These are phyloP conservation scores for Hyperopisus bebe DNA, from an alignment of 2,113 vertebrate genomes.

Conservation along the genomic window DNA sequence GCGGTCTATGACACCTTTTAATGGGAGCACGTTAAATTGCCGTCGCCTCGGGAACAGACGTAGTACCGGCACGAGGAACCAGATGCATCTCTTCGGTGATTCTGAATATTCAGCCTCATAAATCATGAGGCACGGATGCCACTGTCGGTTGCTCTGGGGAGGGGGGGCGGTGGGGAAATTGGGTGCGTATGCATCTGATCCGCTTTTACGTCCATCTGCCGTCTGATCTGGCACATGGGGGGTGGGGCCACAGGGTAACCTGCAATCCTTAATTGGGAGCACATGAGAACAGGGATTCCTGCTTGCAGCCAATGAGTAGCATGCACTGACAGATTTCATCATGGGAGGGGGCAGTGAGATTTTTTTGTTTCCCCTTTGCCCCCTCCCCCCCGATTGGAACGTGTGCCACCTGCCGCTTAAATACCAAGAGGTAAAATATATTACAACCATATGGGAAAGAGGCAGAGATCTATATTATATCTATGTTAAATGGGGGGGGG, in stretches of 20 bases:
- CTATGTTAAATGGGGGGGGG: background rate
- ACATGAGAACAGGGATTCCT: conserved; percentile 47
- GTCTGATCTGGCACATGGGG: conserved; percentile 60
- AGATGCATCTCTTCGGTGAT: conserved; percentile 53
- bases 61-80: conserved; percentile 26
- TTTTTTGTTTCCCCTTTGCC: background rate
- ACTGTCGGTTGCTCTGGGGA: conserved; percentile 44
- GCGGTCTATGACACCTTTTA: background rate
- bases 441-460: background rate
- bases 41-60: background rate
- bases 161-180: conserved; percentile 53
- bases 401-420: background rate
- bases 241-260: conserved; percentile 52
- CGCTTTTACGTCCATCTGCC: conserved; percentile 48
- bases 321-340: background rate
- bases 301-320: background rate
- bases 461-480: conserved; percentile 31
- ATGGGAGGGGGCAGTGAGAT: background rate
- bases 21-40: background rate
- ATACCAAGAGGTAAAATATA: background rate
- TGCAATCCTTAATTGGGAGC: conserved; percentile 58
- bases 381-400: background rate
- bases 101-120: conserved; percentile 57
- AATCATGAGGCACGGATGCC: conserved; percentile 51
- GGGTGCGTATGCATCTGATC: conserved; percentile 56